phyloP scores from a whole-genome alignment of 2,888 invertebrate genomes.

The Xestia ashworthii region DNA sequence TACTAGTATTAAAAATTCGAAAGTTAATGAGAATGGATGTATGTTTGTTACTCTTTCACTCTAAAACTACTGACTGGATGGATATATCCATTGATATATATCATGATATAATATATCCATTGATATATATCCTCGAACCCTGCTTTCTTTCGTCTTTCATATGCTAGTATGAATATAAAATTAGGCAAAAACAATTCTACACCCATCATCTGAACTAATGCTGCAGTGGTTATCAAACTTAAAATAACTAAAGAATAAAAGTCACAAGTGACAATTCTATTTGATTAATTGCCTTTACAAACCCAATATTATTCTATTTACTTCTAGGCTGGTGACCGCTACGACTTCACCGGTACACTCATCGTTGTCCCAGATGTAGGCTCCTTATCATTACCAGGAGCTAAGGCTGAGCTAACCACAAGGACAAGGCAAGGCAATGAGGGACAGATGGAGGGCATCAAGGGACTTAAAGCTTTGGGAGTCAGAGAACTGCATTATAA shows the following conservation, averaged over 20 bases:
- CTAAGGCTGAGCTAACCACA: constrained; percentile 95
- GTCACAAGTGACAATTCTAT: no score
- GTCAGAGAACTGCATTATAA: constrained; percentile 89
- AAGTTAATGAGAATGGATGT: no score
- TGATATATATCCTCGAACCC: no score
- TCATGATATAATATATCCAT: no score
- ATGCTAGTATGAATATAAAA: no score
- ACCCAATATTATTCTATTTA: constrained; percentile 29
- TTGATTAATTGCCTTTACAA: background rate
- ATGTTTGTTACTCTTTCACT: no score
- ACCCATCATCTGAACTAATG: background rate
- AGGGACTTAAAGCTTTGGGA: constrained; percentile 94
- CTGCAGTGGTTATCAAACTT: background rate
- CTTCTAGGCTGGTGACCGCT: constrained; percentile 93
- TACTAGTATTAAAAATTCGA: no score
- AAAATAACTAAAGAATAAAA: no score
- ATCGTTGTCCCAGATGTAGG: constrained; percentile 99
- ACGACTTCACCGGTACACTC: constrained; percentile 98
- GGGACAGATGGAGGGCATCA: constrained; percentile 95
- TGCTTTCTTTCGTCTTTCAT: no score
- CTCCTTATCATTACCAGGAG: constrained; percentile 95
- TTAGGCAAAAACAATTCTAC: background rate
- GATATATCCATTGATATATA: no score
- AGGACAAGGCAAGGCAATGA: constrained; percentile 93
- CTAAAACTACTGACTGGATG: no score